phyloP scores from a whole-genome alignment of 2,797 vertebrate genomes.

The Sparus aurata region DNA sequence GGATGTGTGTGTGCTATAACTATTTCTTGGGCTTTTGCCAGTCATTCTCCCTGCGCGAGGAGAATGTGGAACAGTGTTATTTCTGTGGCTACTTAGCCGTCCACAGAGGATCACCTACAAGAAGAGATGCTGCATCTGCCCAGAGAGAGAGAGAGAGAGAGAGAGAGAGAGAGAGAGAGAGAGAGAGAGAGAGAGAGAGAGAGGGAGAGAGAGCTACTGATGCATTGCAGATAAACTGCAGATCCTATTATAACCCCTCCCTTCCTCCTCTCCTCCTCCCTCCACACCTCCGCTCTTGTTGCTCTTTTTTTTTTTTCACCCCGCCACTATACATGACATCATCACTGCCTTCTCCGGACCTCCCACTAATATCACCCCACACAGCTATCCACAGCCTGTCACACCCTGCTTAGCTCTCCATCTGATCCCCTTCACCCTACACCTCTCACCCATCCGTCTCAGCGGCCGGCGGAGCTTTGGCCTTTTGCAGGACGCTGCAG shows the following conservation, averaged over 20 bases:
- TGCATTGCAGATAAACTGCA: conserved; percentile 93
- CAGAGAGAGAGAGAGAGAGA: background rate
- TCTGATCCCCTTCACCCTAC: conserved; percentile 29
- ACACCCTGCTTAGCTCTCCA: conserved; percentile 47
- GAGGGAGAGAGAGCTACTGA: conserved; percentile 81
- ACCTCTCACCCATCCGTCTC: conserved; percentile 36
- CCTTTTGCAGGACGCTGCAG: conserved; percentile 30
- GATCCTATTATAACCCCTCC: conserved; percentile 80
- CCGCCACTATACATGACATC: conserved; percentile 73
- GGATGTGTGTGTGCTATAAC: conserved; percentile 11
- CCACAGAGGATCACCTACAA: conserved; percentile 53
- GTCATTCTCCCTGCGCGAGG: conserved; percentile 7
- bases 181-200: conserved; percentile 62
- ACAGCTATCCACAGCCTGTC: conserved; percentile 58
- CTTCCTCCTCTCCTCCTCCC: conserved; percentile 51
- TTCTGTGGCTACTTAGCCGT: conserved; percentile 50
- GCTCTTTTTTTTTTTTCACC: conserved; percentile 40
- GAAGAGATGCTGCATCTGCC: conserved; percentile 51
- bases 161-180: conserved; percentile 37
- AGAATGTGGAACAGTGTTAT: conserved; percentile 61
- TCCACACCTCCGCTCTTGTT: conserved; percentile 35
- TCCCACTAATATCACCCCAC: conserved; percentile 68
- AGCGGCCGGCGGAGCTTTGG: conserved; percentile 6
- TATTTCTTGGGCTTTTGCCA: conserved; percentile 31
- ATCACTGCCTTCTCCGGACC: conserved; percentile 61